Conservation (phyloP, 2,888 invertebrate genomes). For the Zaprionus obscuricornis region DNA sequence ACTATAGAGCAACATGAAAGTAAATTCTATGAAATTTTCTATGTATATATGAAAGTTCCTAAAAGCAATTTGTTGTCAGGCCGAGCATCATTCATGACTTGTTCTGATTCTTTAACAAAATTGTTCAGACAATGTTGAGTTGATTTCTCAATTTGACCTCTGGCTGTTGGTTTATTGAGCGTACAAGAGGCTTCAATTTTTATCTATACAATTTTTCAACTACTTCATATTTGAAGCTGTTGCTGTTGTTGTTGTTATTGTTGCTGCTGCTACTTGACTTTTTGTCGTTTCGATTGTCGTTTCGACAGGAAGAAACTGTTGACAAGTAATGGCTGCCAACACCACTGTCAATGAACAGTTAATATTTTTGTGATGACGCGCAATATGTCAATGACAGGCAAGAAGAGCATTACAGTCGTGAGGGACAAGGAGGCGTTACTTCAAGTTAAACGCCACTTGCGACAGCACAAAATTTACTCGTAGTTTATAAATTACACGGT, state of each 20-base stretch:
- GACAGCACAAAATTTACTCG: conserved; percentile 40
- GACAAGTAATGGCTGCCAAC: conserved; percentile 33
- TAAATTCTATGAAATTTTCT: too few relatives aligned
- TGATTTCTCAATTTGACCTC: too few relatives aligned
- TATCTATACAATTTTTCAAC: conserved; percentile 57
- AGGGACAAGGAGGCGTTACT: background rate
- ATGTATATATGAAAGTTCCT: too few relatives aligned
- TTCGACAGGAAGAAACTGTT: conserved; percentile 32
- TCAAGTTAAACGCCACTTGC: conserved; percentile 8
- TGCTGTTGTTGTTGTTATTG: too few relatives aligned
- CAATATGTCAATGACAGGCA: conserved; percentile 79
- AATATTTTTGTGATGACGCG: conserved; percentile 78
- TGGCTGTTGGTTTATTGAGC: conserved; percentile 4
- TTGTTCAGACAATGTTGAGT: background rate
- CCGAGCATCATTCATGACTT: too few relatives aligned
- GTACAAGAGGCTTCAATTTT: conserved; percentile 43
- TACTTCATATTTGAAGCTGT: conserved; percentile 21
- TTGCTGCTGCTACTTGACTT: too few relatives aligned
- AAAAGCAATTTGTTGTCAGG: too few relatives aligned
- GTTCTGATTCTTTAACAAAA: too few relatives aligned
- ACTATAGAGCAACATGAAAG: too few relatives aligned
- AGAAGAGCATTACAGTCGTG: too few relatives aligned
- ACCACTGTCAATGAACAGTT: conserved; percentile 71
- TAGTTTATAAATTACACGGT: conserved; percentile 61
- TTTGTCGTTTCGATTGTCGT: too few relatives aligned